phyloP scores from a whole-genome alignment of 1,140 invertebrate genomes.

The Halesus radiatus region DNA sequence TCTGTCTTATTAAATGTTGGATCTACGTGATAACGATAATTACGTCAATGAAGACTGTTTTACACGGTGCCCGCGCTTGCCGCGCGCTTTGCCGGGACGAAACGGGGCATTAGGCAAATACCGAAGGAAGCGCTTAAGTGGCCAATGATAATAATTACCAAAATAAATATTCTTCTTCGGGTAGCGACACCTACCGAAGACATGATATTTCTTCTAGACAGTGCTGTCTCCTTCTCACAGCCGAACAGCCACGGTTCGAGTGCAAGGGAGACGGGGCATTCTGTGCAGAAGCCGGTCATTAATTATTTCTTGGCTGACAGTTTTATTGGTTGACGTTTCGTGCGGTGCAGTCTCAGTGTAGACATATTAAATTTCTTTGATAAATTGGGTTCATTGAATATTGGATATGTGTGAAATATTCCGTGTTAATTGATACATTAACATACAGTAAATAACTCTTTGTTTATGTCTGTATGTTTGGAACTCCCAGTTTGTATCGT shows the following conservation, averaged over 20 bases:
- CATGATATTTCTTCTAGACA: conserved; percentile 45
- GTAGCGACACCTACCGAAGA: conserved; percentile 43
- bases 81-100: not conserved
- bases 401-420: conserved; percentile 16
- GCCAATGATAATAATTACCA: conserved; percentile 58
- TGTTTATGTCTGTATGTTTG: not conserved
- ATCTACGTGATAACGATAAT: no score
- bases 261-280: conserved; percentile 28
- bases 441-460: not conserved
- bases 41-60: no score
- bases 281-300: conserved; percentile 44
- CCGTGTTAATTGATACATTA: conserved; percentile 27
- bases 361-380: conserved; percentile 44
- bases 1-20: no score
- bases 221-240: conserved; percentile 40
- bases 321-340: conserved; percentile 56
- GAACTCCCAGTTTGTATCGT: no score
- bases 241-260: not conserved
- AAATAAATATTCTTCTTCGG: conserved; percentile 55
- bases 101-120: conserved; percentile 40
- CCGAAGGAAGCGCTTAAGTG: conserved; percentile 56
- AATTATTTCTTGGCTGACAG: conserved; percentile 56
- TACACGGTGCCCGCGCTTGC: no score
- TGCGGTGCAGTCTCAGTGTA: conserved; percentile 28
- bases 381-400: conserved; percentile 28